Conservation (phyloP, 2,797 vertebrate species). For the Sarcophilus harrisii region DNA sequence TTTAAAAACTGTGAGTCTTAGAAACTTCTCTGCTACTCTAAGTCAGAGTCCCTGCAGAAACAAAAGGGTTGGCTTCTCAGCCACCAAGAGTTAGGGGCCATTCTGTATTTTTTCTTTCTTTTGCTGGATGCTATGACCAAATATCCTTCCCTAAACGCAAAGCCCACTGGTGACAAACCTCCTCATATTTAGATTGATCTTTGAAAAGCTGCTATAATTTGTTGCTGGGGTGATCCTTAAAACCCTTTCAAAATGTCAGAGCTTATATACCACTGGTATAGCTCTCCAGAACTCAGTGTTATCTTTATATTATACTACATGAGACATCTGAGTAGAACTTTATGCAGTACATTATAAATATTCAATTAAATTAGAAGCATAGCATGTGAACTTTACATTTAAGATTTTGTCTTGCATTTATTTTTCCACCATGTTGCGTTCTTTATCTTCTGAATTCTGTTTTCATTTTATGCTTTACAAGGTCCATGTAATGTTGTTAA, state of each 20-base stretch:
- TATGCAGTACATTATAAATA: background rate
- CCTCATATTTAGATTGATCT: background rate
- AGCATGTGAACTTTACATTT: background rate
- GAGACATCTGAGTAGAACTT: background rate
- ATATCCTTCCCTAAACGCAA: background rate
- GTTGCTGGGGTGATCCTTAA: background rate
- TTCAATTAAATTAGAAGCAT: background rate
- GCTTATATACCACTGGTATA: background rate
- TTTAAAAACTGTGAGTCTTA: background rate
- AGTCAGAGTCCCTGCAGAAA: background rate
- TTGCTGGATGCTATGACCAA: background rate
- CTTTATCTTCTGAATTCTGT: constrained; percentile 3
- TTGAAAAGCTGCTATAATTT: background rate
- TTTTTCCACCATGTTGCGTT: background rate
- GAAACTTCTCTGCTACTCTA: background rate
- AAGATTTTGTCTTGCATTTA: background rate
- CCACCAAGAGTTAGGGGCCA: background rate
- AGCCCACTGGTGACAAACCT: background rate
- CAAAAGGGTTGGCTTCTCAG: background rate
- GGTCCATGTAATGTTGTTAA: background rate
- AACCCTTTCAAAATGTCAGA: background rate
- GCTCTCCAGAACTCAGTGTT: background rate
- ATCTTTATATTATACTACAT: background rate
- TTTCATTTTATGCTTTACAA: constrained; percentile 46
- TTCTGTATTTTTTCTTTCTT: background rate